Percentiles rank a stretch among this genome's conserved stretches.
Evolutionary conservation across 2,888 invertebrate species (phyloP).

Genomic region (Drosophila leonis): DNA sequence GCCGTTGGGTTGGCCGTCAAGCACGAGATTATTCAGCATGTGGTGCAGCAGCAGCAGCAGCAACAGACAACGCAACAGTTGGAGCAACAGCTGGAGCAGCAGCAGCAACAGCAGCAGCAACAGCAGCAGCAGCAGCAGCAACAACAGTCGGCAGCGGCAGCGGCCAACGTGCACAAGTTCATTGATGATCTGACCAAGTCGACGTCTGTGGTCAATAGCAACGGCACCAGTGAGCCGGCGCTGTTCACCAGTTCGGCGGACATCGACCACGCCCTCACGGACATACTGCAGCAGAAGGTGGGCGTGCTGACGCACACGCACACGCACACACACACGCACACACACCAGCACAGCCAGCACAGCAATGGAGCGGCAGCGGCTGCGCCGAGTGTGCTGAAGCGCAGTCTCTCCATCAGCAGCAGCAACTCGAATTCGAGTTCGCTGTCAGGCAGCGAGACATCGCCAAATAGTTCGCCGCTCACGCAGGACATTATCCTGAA

Average conservation of each 20-base stretch:
- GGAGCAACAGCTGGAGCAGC: conserved; percentile 86
- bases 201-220: conserved; percentile 69
- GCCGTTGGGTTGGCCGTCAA: conserved; percentile 86
- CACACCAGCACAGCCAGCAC: conserved; percentile 19
- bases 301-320: conserved; percentile 46
- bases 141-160: conserved; percentile 80
- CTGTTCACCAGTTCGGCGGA: conserved; percentile 68
- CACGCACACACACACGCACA: conserved; percentile 29
- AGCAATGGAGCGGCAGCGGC: conserved; percentile 26
- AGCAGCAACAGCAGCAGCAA: conserved; percentile 81
- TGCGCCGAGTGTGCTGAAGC: conserved; percentile 75
- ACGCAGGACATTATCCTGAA: conserved; percentile 85
- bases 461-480: conserved; percentile 82
- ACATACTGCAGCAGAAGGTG: conserved; percentile 78
- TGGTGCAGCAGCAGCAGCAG: conserved; percentile 87
- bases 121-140: conserved; percentile 57
- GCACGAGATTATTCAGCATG: conserved; percentile 87
- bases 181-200: conserved; percentile 81
- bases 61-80: conserved; percentile 86
- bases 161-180: conserved; percentile 86
- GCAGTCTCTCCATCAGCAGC: conserved; percentile 85
- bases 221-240: conserved; percentile 64
- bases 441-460: conserved; percentile 64
- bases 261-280: conserved; percentile 82
- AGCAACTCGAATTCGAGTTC: conserved; percentile 75